Percentiles rank a stretch among this genome's conserved stretches.
phyloP scores from a whole-genome alignment of 2,888 invertebrate species.

The Strigamia crassipes region DNA sequence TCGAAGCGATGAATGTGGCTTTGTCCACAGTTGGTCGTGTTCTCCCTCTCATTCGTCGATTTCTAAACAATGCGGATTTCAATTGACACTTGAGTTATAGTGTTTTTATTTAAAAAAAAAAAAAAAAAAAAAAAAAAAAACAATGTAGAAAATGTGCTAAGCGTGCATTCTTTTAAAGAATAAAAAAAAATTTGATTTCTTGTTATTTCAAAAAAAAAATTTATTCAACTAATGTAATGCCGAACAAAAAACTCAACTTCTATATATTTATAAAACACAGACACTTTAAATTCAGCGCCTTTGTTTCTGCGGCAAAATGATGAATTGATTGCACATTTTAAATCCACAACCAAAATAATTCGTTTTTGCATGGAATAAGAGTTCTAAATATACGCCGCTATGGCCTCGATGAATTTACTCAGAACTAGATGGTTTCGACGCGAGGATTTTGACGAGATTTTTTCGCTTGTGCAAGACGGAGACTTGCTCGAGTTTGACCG shows the following conservation, averaged over 20 bases:
- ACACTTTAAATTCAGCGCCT: not conserved
- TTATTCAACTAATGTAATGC: not conserved
- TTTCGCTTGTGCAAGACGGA: not conserved
- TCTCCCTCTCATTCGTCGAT: not conserved
- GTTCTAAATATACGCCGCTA: not conserved
- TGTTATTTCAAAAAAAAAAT: too few species aligned
- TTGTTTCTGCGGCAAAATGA: not conserved
- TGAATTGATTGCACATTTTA: not conserved
- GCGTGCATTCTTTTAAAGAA: not conserved
- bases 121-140: too few species aligned
- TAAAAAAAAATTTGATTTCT: not conserved
- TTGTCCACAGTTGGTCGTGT: not conserved
- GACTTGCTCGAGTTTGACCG: conserved; percentile 39
- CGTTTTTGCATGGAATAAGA: not conserved
- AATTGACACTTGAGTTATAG: too few species aligned
- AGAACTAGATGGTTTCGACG: not conserved
- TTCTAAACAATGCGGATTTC: not conserved
- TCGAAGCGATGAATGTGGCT: not conserved
- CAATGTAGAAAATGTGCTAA: not conserved
- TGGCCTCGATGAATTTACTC: not conserved
- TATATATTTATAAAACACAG: not conserved
- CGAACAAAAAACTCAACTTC: not conserved
- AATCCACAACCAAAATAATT: not conserved
- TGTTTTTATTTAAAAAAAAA: too few species aligned
- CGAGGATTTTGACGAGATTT: not conserved